A percentile compares a stretch with the other conserved stretches of the same genome.
Conservation (phyloP, 2,888 invertebrate genomes). For the Volucella inflata region DNA sequence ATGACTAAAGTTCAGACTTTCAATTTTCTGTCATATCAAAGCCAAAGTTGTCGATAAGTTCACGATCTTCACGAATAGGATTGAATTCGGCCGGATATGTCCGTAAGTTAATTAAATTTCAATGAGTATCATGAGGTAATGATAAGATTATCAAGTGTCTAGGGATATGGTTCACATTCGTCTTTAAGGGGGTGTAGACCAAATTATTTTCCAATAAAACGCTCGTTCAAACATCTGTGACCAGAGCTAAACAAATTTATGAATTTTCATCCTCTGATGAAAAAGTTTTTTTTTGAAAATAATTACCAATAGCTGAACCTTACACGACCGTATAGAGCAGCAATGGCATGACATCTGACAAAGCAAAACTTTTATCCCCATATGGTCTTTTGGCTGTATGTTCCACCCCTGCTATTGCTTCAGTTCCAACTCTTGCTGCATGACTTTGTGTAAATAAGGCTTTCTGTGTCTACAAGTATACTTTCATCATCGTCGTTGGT, state of each 20-base stretch:
- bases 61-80: too few species aligned
- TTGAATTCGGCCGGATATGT: too few species aligned
- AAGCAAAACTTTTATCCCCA: constrained; percentile 65
- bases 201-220: constrained; percentile 40
- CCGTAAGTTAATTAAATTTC: too few species aligned
- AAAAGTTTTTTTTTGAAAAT: constrained; percentile 51
- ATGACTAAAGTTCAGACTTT: too few species aligned
- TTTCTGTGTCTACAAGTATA: too few species aligned
- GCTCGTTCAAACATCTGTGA: constrained; percentile 47
- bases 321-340: constrained; percentile 31
- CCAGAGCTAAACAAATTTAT: constrained; percentile 50
- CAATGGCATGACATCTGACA: constrained; percentile 62
- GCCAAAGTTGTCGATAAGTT: too few species aligned
- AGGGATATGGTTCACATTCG: neutral
- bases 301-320: constrained; percentile 51
- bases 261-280: constrained; percentile 25
- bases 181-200: neutral
- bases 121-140: too few species aligned
- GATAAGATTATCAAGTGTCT: too few species aligned
- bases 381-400: constrained; percentile 13
- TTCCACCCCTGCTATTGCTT: neutral
- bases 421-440: neutral
- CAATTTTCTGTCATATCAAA: too few species aligned
- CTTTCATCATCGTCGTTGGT: too few species aligned
- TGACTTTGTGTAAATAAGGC: constrained; percentile 33